Percentiles rank a stretch among this genome's conserved stretches.
Evolutionary conservation across 2,888 invertebrate species (phyloP).

Genomic region (Drosophila pseudotakahashii): DNA sequence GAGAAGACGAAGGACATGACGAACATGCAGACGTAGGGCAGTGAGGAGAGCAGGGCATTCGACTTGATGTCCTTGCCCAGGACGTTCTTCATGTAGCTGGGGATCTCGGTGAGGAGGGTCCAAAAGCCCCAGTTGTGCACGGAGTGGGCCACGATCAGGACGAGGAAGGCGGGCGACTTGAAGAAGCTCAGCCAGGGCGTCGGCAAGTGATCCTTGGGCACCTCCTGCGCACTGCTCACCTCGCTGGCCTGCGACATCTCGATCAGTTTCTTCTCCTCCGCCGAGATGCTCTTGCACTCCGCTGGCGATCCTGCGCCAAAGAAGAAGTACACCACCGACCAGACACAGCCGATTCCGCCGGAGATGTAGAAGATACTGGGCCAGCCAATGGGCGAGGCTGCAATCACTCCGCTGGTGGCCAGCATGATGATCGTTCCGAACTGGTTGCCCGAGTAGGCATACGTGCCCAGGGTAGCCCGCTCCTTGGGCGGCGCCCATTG

Average conservation of each 20-base stretch:
- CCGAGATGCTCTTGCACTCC: conserved; percentile 86
- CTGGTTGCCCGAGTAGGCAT: conserved; percentile 90
- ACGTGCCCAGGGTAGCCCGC: conserved; percentile 87
- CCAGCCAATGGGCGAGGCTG: conserved; percentile 90
- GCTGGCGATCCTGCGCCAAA: conserved; percentile 89
- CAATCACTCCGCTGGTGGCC: conserved; percentile 89
- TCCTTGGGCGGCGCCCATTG: conserved; percentile 90
- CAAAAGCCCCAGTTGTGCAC: conserved; percentile 92
- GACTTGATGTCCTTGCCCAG: conserved; percentile 89
- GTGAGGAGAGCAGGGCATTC: conserved; percentile 89
- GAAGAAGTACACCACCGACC: conserved; percentile 87
- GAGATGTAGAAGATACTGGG: conserved; percentile 91
- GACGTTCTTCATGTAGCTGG: conserved; percentile 91
- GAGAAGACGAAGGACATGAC: conserved; percentile 89
- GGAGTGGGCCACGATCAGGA: conserved; percentile 89
- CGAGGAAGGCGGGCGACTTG: conserved; percentile 91
- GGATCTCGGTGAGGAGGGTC: conserved; percentile 92
- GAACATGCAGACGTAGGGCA: conserved; percentile 91
- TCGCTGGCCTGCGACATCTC: conserved; percentile 85
- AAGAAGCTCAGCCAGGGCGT: conserved; percentile 91
- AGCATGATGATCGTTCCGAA: conserved; percentile 91
- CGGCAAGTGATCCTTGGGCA: conserved; percentile 73
- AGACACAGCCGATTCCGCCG: conserved; percentile 87
- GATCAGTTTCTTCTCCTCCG: conserved; percentile 88
- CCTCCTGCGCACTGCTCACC: conserved; percentile 51